Base-by-base conservation (phyloP, 1,140 invertebrate genomes). In the Brachystomella parvula region DNA sequence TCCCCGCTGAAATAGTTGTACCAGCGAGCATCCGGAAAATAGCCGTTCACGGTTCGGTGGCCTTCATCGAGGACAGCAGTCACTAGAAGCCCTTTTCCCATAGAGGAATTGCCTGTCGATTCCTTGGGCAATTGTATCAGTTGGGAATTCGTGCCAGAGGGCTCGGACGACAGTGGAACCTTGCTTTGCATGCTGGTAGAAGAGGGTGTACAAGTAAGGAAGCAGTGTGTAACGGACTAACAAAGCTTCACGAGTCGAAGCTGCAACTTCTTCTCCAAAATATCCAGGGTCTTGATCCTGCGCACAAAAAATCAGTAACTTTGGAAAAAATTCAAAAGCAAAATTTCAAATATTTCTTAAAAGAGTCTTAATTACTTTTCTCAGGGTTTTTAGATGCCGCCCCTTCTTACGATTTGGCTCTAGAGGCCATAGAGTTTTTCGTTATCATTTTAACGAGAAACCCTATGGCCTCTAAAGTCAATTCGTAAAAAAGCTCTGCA, bases 181-280 rank as follows among this genome's bases (percentile, higher is more conserved):
- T 31, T 69, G 9, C 17, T 44, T 65, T 44, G 9, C 17, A 47
- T 77, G 75, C 21, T 73, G 49, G 68, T 76, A 80, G 56, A 82
- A 78, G 24, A 80, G 71, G n/a, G 79, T 79, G 75, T 83, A 83
- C 3, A 83, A 74, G 66, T 77, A 80, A 0, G 82, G 81, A 3
- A 83, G 74, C 1, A 83, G 71, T n/a, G 73, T 75, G 72, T 83
- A 83, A n/a, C 82, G 75, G 1, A 77, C 69, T 31, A 71, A 61
- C 1, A 81, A 62, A 0, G 79, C 77, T 21, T 75, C 70, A 60
- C 73, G 63, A 1, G 75, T 64, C 9, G 73, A 63, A 19, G 59
- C 69, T 32, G 77, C 76, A 29, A 76, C 71, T 26, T 47, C 62
- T 12, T 73, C 61, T 17, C 69, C 74, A 61, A 68, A 68, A 21